Evolutionary conservation across 2,113 vertebrate genomes (phyloP), one percentile per base, ranked within the genome.

Genomic region (Cyanoramphus novaezelandiae): DNA sequence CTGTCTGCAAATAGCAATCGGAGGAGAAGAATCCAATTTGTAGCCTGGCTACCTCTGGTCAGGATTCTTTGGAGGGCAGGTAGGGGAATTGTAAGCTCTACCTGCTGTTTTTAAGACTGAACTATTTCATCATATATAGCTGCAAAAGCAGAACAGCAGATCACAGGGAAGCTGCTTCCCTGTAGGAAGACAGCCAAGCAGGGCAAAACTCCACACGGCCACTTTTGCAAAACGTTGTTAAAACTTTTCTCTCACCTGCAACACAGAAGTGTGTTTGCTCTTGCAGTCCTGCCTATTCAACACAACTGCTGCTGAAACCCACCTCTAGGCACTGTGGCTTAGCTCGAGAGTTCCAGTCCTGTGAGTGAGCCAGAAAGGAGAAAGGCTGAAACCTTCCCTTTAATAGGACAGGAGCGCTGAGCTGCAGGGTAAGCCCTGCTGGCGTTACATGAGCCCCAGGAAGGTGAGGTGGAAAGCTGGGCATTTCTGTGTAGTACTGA

Each of bases 391-490:
- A 28, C 1, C 0, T 31, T 68, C 60, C 41, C 60, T 44, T 39
- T 14, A 11, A 7, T 1, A 35, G 88, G 20, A 4, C 0, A 29
- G 71, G 35, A 79, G 65, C 20, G 1, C 10, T 2, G 16, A 17
- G 70, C 49, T 16, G 50, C 50, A 15, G 55, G 19, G 35, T 25
- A 16, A 62, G 59, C 59, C 7, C 28, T 13, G 50, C 59, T 6
- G 2, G 37, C 2, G 0, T 46, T 13, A 7, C 70, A 24, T 5
- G 5, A 33, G 37, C 44, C 52, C 33, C 10, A 1, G 0, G 39
- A 33, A 47, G 46, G 65, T 13, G 59, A 25, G 13, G 31, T 14
- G 52, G 44, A 33, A 46, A 21, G 31, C 39, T 21, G 49, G 33
- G 3, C 18, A 3, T 13, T 43, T 60, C 59, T 31, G 39, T 17